These are phyloP conservation scores for Mesaphorura yosii DNA, from an alignment of 1,140 invertebrate species.

Conservation along the genomic window DNA sequence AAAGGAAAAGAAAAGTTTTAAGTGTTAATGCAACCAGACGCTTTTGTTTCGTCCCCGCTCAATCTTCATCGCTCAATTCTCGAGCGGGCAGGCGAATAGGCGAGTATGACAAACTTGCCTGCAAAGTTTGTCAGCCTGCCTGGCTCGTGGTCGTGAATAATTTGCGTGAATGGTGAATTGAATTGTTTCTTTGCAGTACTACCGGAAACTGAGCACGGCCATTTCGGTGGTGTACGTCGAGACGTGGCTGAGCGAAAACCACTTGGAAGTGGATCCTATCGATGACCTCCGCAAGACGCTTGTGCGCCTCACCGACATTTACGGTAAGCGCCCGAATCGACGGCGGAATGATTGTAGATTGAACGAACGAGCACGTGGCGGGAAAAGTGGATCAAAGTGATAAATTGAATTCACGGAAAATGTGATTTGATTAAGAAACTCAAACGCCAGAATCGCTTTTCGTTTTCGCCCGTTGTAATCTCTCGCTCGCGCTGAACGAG, in stretches of 20 bases:
- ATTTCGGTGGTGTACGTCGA: slow-evolving; percentile 91
- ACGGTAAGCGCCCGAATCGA: too few relatives aligned
- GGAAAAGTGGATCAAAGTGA: background rate
- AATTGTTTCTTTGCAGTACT: slow-evolving; percentile 57
- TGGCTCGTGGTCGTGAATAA: too few relatives aligned
- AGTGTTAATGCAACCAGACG: background rate
- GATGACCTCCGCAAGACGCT: slow-evolving; percentile 76
- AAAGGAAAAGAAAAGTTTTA: background rate
- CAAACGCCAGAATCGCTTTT: background rate
- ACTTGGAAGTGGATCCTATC: slow-evolving; percentile 59
- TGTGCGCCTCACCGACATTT: slow-evolving; percentile 80
- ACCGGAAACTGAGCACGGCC: slow-evolving; percentile 79
- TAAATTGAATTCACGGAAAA: background rate
- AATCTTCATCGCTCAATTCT: too few relatives aligned
- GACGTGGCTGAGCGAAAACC: slow-evolving; percentile 82
- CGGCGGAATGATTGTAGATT: background rate
- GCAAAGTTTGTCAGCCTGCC: too few relatives aligned
- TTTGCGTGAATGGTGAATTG: too few relatives aligned
- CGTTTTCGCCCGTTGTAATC: background rate
- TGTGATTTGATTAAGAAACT: background rate
- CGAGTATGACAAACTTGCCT: too few relatives aligned
- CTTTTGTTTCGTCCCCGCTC: background rate
- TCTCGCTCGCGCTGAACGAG: too few relatives aligned
- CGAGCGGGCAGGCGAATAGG: too few relatives aligned
- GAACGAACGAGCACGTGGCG: background rate